Percentiles rank a stretch among this genome's conserved stretches.
Evolutionary conservation across 2,888 invertebrate species (phyloP).

Genomic region (Disparrhopalites patrizii): DNA sequence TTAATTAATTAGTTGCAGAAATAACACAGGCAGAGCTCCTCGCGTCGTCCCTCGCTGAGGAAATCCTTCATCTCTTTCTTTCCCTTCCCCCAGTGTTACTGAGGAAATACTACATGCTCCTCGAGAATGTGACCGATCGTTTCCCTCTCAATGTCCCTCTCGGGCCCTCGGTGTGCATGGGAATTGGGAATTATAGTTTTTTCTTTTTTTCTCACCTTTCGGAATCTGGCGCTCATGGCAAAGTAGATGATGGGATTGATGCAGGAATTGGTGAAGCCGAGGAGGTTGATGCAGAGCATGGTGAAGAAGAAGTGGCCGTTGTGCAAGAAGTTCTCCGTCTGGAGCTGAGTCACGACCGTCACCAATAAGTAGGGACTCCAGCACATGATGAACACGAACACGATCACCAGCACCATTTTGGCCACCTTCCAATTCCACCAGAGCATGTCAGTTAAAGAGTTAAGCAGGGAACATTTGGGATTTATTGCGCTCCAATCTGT

Average conservation of each 20-base stretch:
- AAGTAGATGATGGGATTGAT: slow-evolving; percentile 55
- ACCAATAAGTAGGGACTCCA: slow-evolving; percentile 55
- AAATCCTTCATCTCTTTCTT: too few species aligned
- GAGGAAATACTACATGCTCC: too few species aligned
- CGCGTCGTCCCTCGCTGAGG: too few species aligned
- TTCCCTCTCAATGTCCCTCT: too few species aligned
- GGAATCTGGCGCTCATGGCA: slow-evolving; percentile 54
- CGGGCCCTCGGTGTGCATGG: too few species aligned
- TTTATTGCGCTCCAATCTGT: not conserved
- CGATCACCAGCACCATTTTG: slow-evolving; percentile 54
- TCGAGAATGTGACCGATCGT: too few species aligned
- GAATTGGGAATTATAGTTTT: too few species aligned
- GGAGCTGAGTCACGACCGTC: slow-evolving; percentile 52
- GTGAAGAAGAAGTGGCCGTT: slow-evolving; percentile 53
- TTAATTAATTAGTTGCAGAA: too few species aligned
- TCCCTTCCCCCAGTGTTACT: too few species aligned
- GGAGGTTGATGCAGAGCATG: slow-evolving; percentile 53
- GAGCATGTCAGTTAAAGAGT: too few species aligned
- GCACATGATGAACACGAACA: slow-evolving; percentile 52
- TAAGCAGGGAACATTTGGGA: not conserved
- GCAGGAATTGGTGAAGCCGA: slow-evolving; percentile 54
- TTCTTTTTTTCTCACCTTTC: slow-evolving; percentile 39
- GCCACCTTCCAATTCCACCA: too few species aligned
- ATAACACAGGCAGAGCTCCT: too few species aligned
- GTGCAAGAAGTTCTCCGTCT: slow-evolving; percentile 51